These are phyloP conservation scores for Strigops habroptila DNA, from an alignment of 2,113 vertebrate genomes.

Conservation along the genomic window DNA sequence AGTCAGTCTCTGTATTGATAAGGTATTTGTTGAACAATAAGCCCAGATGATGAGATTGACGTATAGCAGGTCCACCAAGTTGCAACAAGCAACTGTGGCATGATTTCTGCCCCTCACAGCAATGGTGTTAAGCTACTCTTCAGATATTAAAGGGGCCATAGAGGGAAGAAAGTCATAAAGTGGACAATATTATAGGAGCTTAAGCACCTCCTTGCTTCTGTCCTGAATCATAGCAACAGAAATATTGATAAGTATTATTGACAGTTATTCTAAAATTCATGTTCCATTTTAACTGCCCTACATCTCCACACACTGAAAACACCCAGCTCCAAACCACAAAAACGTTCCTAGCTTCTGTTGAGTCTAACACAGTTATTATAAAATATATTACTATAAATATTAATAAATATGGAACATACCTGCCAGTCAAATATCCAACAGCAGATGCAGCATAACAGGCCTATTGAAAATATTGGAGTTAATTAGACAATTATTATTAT, in stretches of 20 bases:
- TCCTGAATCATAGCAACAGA: not conserved
- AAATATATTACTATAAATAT: not conserved
- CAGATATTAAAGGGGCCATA: not conserved
- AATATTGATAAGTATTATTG: not conserved
- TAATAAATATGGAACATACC: slow-evolving; percentile 69
- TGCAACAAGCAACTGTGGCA: not conserved
- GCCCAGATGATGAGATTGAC: not conserved
- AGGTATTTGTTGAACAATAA: not conserved
- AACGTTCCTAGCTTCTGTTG: not conserved
- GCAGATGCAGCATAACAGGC: slow-evolving; percentile 95
- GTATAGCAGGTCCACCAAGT: not conserved
- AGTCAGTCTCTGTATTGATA: not conserved
- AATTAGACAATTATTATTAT: not conserved
- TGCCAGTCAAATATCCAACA: slow-evolving; percentile 91
- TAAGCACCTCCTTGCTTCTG: not conserved
- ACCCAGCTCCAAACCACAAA: not conserved
- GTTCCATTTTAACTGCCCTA: not conserved
- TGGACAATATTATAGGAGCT: not conserved
- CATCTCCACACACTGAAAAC: not conserved
- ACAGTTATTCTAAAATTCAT: not conserved
- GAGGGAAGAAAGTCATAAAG: not conserved
- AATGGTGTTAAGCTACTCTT: not conserved
- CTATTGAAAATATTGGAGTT: slow-evolving; percentile 63
- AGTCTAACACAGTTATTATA: not conserved
- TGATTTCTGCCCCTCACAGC: not conserved